Evolutionary conservation across 2,113 vertebrate species (phyloP), one percentile per base, ranked within the genome.

Genomic region (Zosterops hypoxanthus): DNA sequence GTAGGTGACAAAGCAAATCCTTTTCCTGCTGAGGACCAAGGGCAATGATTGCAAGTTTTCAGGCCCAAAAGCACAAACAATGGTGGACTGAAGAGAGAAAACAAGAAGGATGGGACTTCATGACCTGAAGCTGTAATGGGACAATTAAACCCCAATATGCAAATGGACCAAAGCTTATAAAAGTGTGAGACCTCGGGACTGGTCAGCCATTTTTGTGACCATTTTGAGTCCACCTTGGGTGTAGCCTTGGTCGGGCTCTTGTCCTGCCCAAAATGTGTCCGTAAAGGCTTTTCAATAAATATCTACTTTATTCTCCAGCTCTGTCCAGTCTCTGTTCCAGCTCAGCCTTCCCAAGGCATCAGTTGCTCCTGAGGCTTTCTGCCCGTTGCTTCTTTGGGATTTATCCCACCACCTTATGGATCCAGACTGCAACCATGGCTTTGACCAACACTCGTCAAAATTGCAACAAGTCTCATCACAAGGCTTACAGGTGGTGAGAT

Each of bases 381-480:
- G 12, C 20, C 28, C 0, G 0, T 15, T 65, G 50, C 12, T 25
- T 11, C 13, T 66, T 31, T 57, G 16, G 44, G 61, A 14, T 76
- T 85, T 26, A 34, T 42, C 13, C 31, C 8, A 17, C 31, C 11
- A 3, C 6, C 10, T 18, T 2, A 1, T 5, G 19, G 56, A 61
- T 47, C 28, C 56, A 61, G n/a, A 5, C 33, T 59, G 8, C 3
- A 5, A 1, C 10, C 6, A 2, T 23, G 6, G 1, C 46, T 53
- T 36, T 28, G 55, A 28, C 18, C 26, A 23, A 7, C 18, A 5
- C 47, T 17, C 39, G 15, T 8, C 12, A 6, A 53, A 61, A 33
- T 28, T 61, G 12, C 28, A 8, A 5, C 7, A 6, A 23, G 6
- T 8, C 25, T 76, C 5, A 0, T n/a, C 28, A 6, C 24, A 4